Percentiles rank a stretch among this genome's conserved stretches.
Evolutionary conservation across 2,888 invertebrate genomes (phyloP).

Genomic region (Ischnus inquisitorius): DNA sequence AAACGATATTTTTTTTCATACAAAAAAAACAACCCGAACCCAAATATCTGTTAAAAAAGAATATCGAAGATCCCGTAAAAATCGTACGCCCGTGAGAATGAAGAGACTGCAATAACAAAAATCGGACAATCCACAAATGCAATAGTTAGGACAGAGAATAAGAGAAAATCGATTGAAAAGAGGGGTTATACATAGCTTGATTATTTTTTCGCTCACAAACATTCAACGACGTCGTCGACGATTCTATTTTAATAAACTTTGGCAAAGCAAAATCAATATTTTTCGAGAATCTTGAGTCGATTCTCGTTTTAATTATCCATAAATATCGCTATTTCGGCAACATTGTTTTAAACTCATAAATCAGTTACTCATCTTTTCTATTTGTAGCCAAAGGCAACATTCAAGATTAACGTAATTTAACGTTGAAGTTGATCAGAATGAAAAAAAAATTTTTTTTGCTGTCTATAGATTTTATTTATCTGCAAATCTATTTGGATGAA

Average conservation of each 20-base stretch:
- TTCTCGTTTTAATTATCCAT: background rate
- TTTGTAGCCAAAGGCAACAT: conserved; percentile 77
- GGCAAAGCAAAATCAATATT: background rate
- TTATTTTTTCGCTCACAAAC: background rate
- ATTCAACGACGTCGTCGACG: background rate
- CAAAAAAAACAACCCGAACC: background rate
- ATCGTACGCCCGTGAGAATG: background rate
- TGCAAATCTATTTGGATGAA: background rate
- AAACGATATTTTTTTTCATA: background rate
- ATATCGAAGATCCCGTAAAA: background rate
- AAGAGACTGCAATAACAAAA: background rate
- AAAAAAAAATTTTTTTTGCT: background rate
- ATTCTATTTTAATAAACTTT: background rate
- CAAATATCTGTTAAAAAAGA: background rate
- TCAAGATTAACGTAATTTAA: conserved; percentile 71
- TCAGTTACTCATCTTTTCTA: conserved; percentile 67
- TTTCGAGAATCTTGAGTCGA: background rate
- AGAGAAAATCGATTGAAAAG: background rate
- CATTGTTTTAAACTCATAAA: conserved; percentile 19
- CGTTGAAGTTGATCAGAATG: too few relatives aligned
- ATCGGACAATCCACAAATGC: background rate
- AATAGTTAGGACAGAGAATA: background rate
- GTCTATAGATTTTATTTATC: too few relatives aligned
- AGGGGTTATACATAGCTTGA: background rate
- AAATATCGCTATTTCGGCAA: too few relatives aligned